Conservation (phyloP, 2,888 invertebrate genomes). For the Machimus atricapillus region DNA sequence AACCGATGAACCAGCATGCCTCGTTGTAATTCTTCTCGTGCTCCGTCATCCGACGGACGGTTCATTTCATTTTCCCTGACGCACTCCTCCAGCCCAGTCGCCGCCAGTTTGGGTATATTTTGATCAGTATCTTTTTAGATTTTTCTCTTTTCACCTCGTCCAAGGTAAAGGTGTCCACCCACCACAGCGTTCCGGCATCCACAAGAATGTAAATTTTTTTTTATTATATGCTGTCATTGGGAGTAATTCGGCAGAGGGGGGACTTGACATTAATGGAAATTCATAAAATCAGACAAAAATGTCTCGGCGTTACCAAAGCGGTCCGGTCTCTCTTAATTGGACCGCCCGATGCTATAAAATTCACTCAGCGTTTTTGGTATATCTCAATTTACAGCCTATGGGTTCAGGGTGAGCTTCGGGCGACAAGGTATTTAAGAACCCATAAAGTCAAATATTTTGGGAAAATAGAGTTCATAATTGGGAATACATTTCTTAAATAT, state of each 20-base stretch:
- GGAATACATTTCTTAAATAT: neutral
- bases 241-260: neutral
- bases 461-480: neutral
- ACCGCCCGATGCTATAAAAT: neutral
- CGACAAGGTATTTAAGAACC: conserved; percentile 6
- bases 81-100: neutral
- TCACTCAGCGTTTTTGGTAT: conserved; percentile 6
- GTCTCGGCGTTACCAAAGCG: neutral
- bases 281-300: neutral
- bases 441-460: neutral
- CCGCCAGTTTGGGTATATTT: neutral
- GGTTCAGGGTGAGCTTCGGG: neutral
- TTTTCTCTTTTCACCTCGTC: neutral
- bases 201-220: neutral
- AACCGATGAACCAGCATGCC: neutral
- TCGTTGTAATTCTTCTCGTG: neutral
- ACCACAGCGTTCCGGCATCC: neutral
- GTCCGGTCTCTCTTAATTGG: conserved; percentile 9
- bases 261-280: conserved; percentile 21
- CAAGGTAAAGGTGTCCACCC: neutral
- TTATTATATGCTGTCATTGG: neutral
- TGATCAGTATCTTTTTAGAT: neutral
- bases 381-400: conserved; percentile 18
- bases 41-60: neutral
- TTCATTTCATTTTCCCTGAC: neutral